These are phyloP conservation scores for Saxidomus purpurata DNA, from an alignment of 1,140 invertebrate species.

Conservation along the genomic window DNA sequence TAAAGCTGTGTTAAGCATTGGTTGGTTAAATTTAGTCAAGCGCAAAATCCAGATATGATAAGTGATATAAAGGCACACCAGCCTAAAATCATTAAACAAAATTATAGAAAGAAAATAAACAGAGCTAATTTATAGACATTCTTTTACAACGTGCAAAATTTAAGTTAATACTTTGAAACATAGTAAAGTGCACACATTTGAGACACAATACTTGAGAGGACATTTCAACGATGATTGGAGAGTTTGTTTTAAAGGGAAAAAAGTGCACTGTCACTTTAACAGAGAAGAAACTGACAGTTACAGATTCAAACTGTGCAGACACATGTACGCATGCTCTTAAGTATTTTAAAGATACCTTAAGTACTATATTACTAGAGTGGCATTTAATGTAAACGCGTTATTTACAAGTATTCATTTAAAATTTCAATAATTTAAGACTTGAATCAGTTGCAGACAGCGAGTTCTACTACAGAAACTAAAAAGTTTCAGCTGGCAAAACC, in stretches of 20 bases:
- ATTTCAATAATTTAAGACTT: too few species aligned
- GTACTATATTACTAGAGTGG: too few species aligned
- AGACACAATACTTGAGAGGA: not conserved
- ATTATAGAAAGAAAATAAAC: not conserved
- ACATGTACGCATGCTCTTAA: slow-evolving; percentile 2
- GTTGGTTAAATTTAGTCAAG: slow-evolving; percentile 20
- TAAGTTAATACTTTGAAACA: not conserved
- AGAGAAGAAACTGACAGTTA: not conserved
- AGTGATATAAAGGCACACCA: not conserved
- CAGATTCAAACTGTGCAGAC: not conserved
- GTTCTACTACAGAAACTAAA: too few species aligned
- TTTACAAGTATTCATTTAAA: too few species aligned
- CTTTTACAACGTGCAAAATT: not conserved
- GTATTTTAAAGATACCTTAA: not conserved
- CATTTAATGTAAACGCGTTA: too few species aligned
- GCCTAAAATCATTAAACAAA: not conserved
- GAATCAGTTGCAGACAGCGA: too few species aligned
- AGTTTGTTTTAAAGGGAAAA: slow-evolving; percentile 1
- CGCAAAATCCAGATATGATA: not conserved
- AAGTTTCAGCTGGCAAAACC: too few species aligned
- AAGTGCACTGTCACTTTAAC: not conserved
- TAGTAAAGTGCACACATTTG: not conserved
- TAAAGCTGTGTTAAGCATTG: not conserved
- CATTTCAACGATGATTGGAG: slow-evolving; percentile 34
- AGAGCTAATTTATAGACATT: not conserved